Evolutionary conservation across 2,888 invertebrate species (phyloP).

Genomic region (Apocheima hispidaria): DNA sequence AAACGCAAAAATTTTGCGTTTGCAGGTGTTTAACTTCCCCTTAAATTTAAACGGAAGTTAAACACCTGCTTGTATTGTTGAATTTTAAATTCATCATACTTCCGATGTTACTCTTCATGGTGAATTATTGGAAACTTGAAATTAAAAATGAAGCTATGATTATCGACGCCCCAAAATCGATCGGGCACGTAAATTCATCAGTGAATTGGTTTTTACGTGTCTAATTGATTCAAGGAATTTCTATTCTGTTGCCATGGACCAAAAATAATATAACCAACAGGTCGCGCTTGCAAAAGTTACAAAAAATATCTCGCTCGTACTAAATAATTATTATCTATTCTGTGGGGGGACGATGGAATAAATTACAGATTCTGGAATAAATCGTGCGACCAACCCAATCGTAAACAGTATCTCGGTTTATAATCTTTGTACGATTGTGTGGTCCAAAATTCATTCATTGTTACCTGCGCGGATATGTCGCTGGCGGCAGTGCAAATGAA

Average conservation of each 20-base stretch:
- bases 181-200: conserved; percentile 36
- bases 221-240: conserved; percentile 24
- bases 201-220: conserved; percentile 29
- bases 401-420: no score
- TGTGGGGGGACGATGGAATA: no score
- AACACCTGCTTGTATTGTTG: conserved; percentile 62
- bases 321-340: no score
- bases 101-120: conserved; percentile 29
- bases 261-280: not conserved
- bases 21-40: no score
- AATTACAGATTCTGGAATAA: no score
- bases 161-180: conserved; percentile 32
- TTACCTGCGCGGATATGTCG: not conserved
- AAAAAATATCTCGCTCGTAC: no score
- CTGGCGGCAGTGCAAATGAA: not conserved
- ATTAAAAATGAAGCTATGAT: conserved; percentile 18
- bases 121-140: conserved; percentile 21
- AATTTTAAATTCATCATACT: conserved; percentile 49
- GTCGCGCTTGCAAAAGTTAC: no score
- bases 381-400: no score
- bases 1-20: no score
- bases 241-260: conserved; percentile 22
- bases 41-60: conserved; percentile 66
- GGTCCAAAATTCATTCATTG: no score
- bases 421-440: no score